Percentiles rank a stretch among this genome's conserved stretches.
Conservation (phyloP, 2,113 vertebrate species). For the Paratilapia polleni region DNA sequence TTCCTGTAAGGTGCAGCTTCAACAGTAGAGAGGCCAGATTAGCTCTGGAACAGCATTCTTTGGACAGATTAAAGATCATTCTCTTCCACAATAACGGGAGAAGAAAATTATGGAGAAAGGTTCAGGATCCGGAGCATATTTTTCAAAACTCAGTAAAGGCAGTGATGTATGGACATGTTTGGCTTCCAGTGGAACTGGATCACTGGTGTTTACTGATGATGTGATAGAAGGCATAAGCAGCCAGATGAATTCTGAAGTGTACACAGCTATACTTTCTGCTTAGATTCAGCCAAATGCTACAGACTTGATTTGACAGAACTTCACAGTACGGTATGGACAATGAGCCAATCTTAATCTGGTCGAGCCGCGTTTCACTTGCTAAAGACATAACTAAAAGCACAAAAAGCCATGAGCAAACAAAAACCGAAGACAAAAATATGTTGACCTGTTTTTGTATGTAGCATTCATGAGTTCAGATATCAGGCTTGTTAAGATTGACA, state of each 20-base stretch:
- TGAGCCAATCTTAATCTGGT: neutral
- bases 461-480: neutral
- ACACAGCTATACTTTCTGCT: neutral
- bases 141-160: neutral
- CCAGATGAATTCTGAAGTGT: neutral
- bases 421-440: neutral
- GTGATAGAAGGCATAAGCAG: neutral
- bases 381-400: neutral
- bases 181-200: neutral
- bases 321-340: neutral
- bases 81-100: too few species aligned
- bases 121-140: neutral
- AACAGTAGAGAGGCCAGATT: neutral
- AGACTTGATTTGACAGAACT: neutral
- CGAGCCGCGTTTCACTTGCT: neutral
- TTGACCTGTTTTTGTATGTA: neutral
- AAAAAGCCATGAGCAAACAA: neutral
- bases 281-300: neutral
- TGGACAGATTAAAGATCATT: neutral
- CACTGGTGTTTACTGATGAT: constrained; percentile 1
- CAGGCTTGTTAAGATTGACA: neutral
- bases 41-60: neutral
- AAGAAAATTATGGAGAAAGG: neutral
- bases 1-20: neutral
- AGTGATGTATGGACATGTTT: neutral